Evolutionary conservation across 1,140 invertebrate species (phyloP), one percentile per base, ranked within the genome.

Genomic region (Drosophila ercepeae): DNA sequence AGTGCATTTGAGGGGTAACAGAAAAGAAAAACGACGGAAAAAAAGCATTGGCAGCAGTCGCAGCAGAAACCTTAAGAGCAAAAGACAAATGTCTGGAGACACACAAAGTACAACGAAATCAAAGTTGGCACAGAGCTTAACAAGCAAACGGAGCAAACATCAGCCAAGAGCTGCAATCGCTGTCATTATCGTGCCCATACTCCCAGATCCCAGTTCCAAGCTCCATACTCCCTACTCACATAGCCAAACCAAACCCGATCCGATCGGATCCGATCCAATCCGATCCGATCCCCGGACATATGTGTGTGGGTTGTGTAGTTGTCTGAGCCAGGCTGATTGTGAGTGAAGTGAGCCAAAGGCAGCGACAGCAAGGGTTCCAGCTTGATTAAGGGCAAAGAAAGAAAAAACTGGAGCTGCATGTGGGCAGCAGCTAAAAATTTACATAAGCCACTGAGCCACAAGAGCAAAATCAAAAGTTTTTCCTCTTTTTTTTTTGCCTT

Each of bases 1-100:
- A 86, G 81, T 86, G 81, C 81, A 86, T 86, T 88, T 88, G 81
- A 88, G 77, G 77, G 81, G 82, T 69, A 86, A 76, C 74, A 83
- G 36, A 51, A 67, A 67, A 45, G 51, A 65, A 61, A 42, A 70
- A 46, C 46, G 42, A 68, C 32, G 7, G 29, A 19, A 60, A 54
- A n/a, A 46, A 70, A 34, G 29, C 42, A 46, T 41, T 36, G 50
- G 42, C 32, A 42, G 19, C 36, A 61, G 48, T 39, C 49, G 51
- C 51, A 70, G 57, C 60, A 59, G 39, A 65, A 67, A 52, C 70
- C 65, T 27, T 61, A 53, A 72, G 55, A 73, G 69, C 48, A 55
- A 68, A 68, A 73, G 73, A 83, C 78, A 82, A 82, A 82, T 82
- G 78, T 81, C 73, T 81, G 76, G 76, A 79, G 76, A 75, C 70